Conservation (phyloP, 2,888 invertebrate genomes). For the Nomada ferruginata region DNA sequence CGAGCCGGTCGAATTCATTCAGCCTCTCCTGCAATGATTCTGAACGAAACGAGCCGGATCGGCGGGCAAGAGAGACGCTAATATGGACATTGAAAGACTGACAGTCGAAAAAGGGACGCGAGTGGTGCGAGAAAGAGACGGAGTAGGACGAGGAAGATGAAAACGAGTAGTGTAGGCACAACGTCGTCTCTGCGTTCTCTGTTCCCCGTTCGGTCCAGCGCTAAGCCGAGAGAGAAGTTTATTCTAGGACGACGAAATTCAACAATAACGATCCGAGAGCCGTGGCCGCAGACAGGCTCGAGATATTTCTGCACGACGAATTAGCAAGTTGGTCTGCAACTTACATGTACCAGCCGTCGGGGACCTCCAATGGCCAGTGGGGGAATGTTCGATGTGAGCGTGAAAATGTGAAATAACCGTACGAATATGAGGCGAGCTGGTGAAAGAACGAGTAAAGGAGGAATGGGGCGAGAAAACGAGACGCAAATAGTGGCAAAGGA, state of each 20-base stretch:
- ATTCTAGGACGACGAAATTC: constrained; percentile 66
- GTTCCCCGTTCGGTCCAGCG: constrained; percentile 19
- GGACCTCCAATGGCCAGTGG: not conserved
- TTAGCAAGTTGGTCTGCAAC: constrained; percentile 61
- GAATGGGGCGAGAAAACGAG: not conserved
- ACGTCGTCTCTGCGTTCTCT: constrained; percentile 24
- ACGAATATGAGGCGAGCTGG: constrained; percentile 2
- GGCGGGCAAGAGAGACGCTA: constrained; percentile 24
- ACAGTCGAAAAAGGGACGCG: constrained; percentile 23
- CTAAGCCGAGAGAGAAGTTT: constrained; percentile 49
- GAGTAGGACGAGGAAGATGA: not conserved
- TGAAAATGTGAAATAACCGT: constrained; percentile 46
- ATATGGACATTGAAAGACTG: constrained; percentile 39
- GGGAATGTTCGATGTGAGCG: constrained; percentile 28
- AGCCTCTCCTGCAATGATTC: constrained; percentile 23
- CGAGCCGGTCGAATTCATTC: constrained; percentile 6
- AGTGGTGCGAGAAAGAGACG: not conserved
- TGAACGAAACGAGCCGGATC: constrained; percentile 24
- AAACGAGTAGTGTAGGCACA: constrained; percentile 9
- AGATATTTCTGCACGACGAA: constrained; percentile 70
- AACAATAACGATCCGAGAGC: constrained; percentile 59
- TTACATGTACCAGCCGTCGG: constrained; percentile 47
- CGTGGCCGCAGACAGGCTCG: constrained; percentile 52
- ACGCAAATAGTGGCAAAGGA: not conserved
- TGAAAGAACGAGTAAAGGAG: not conserved